These are phyloP conservation scores for Pomatostomus ruficeps DNA, from an alignment of 2,113 vertebrate genomes.

Conservation along the genomic window DNA sequence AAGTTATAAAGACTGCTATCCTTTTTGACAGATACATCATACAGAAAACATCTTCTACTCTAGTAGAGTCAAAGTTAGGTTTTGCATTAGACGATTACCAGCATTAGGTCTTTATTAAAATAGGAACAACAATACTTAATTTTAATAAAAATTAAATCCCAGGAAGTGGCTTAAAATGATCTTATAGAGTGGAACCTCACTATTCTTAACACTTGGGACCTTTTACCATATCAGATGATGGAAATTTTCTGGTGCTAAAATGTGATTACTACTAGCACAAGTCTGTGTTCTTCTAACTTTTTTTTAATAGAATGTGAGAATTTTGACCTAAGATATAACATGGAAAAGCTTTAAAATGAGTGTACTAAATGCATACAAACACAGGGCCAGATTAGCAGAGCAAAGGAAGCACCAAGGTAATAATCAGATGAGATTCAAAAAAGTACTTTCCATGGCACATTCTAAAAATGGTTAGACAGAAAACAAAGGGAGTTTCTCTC, in stretches of 20 bases:
- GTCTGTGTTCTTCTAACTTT: not conserved
- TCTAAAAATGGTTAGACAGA: not conserved
- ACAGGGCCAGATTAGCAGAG: not conserved
- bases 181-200: not conserved
- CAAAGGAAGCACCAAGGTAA: not conserved
- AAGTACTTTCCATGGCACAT: accelerated
- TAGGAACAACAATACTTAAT: not conserved
- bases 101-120: not conserved
- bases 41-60: not conserved
- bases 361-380: not conserved
- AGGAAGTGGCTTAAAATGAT: not conserved
- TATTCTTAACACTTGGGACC: not conserved
- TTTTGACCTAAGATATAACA: not conserved
- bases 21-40: not conserved
- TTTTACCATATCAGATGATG: not conserved
- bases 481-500: not conserved
- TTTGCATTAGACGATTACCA: not conserved
- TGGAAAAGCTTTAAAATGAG: not conserved
- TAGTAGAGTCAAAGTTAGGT: not conserved
- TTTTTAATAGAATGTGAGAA: not conserved
- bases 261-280: not conserved
- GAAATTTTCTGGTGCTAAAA: not conserved
- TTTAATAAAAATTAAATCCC: not conserved
- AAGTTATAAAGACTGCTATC: not conserved
- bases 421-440: not conserved